A percentile compares a stretch with the other conserved stretches of the same genome.
phyloP scores from a whole-genome alignment of 2,113 vertebrate species.

The Pavo muticus region DNA sequence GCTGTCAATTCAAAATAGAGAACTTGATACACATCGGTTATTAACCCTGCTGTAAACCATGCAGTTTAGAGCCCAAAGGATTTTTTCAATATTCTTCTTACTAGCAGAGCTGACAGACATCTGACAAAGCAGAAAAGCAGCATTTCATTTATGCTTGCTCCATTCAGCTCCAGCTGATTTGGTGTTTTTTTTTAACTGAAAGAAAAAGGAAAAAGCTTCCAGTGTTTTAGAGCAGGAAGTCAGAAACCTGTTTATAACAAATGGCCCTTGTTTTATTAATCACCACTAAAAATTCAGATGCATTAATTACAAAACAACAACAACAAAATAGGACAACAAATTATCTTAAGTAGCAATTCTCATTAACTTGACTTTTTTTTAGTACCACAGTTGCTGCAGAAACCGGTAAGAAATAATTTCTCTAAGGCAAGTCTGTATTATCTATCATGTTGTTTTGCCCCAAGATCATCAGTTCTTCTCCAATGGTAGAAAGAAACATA shows the following conservation, averaged over 20 bases:
- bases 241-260: not conserved
- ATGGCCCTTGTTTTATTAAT: not conserved
- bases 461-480: not conserved
- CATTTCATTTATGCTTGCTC: not conserved
- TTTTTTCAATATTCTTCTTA: conserved; percentile 12
- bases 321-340: not conserved
- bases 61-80: not conserved
- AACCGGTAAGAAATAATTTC: not conserved
- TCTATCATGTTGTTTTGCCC: not conserved
- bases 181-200: not conserved
- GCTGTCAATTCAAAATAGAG: not conserved
- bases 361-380: not conserved
- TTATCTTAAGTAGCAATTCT: not conserved
- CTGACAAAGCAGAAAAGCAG: not conserved
- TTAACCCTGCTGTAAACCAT: not conserved
- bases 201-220: not conserved
- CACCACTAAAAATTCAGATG: not conserved
- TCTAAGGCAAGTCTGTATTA: not conserved
- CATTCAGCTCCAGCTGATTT: not conserved
- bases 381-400: not conserved
- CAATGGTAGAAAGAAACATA: not conserved
- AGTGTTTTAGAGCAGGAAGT: not conserved
- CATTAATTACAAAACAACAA: not conserved
- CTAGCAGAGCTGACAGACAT: not conserved
- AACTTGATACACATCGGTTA: not conserved